phyloP scores from a whole-genome alignment of 2,113 vertebrate species.

The Muntiacus reevesi region DNA sequence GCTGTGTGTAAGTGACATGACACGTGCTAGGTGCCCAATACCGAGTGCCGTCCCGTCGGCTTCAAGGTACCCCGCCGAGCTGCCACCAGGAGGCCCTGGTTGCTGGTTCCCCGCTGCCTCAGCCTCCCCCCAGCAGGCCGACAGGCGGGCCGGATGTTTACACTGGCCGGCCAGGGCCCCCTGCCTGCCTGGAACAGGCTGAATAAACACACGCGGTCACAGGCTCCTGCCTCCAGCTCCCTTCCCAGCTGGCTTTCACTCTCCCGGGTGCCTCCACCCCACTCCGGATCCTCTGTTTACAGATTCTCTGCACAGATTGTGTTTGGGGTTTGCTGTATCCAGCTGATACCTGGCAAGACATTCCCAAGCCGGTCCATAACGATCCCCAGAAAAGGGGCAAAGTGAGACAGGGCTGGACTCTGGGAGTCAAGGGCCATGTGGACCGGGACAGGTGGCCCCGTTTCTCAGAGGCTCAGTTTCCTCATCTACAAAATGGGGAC shows the following conservation, averaged over 20 bases:
- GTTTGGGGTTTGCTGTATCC: neutral
- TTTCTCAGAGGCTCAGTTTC: neutral
- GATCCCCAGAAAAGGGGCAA: neutral
- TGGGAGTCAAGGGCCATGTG: neutral
- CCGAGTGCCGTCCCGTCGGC: neutral
- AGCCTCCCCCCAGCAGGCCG: neutral
- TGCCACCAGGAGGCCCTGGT: neutral
- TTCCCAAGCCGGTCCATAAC: rapidly evolving
- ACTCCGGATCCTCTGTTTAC: neutral
- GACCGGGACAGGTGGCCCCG: neutral
- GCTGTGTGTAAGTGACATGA: neutral
- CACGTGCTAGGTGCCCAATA: neutral
- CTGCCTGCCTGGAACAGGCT: slow-evolving; percentile 42
- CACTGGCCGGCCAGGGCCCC: neutral
- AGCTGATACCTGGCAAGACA: neutral
- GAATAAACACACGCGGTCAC: slow-evolving; percentile 33
- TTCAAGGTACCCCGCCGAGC: neutral
- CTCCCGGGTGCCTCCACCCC: rapidly evolving
- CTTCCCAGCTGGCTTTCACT: neutral
- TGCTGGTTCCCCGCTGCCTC: neutral
- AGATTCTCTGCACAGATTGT: neutral
- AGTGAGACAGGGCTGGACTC: neutral
- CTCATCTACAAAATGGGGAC: neutral
- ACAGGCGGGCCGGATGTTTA: slow-evolving; percentile 62
- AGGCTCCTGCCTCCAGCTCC: neutral